Evolutionary conservation across 23 tunicate genomes (phyloP).

Genomic region (Halocynthia roretzi): DNA sequence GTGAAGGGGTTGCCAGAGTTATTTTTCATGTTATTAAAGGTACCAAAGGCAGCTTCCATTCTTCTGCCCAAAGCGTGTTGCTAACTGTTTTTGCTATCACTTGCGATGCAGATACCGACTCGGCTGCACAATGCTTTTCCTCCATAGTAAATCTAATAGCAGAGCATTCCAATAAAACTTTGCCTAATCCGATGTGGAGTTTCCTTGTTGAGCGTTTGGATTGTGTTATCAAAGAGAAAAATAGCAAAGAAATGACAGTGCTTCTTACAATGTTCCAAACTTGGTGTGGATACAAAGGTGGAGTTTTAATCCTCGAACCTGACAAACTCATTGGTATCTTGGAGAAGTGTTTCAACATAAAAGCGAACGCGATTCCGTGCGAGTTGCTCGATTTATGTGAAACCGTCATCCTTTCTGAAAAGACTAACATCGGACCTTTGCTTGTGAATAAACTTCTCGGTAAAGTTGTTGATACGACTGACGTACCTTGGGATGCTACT

Average conservation of each 20-base stretch:
- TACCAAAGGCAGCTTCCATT: conserved; percentile 48
- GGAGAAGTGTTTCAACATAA: neutral
- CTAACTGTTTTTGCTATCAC: neutral
- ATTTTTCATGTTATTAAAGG: conserved; percentile 46
- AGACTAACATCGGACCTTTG: too few species aligned
- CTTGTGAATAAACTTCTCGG: too few species aligned
- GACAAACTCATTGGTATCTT: neutral
- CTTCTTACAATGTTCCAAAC: conserved; percentile 11
- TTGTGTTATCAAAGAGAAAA: conserved; percentile 1
- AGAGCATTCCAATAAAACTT: conserved; percentile 29
- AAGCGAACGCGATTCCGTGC: neutral
- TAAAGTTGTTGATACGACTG: too few species aligned
- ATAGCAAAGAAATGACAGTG: neutral
- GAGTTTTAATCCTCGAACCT: neutral
- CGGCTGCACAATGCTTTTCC: too few species aligned
- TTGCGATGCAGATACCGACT: too few species aligned
- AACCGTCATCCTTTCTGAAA: neutral
- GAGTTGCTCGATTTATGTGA: neutral
- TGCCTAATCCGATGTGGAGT: conserved; percentile 47
- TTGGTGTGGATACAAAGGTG: conserved; percentile 35
- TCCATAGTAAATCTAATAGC: conserved; percentile 32
- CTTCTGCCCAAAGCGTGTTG: conserved; percentile 21
- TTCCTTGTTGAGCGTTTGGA: conserved; percentile 1
- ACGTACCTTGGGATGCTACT: too few species aligned
- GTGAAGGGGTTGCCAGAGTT: conserved; percentile 36